Conservation (phyloP, 2,888 invertebrate genomes). For the Germaria angustata region DNA sequence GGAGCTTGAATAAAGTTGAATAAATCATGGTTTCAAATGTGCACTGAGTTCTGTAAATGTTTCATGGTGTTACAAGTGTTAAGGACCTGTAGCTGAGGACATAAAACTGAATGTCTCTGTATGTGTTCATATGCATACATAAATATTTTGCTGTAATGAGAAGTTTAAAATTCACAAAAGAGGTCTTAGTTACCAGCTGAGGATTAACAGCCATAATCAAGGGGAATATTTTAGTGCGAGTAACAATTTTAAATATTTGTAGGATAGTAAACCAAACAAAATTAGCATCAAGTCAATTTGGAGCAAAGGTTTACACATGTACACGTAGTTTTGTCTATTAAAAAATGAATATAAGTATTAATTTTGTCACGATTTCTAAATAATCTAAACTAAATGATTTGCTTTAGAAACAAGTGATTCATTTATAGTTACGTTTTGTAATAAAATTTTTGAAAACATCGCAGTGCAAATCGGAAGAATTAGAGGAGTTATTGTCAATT, state of each 20-base stretch:
- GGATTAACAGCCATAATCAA: not conserved
- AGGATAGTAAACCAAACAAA: not conserved
- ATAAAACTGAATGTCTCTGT: not conserved
- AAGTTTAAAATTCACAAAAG: constrained; percentile 3
- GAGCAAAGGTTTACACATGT: no score
- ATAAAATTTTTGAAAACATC: no score
- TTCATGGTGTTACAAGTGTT: not conserved
- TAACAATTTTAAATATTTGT: not conserved
- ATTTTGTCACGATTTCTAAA: no score
- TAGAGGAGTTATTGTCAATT: no score
- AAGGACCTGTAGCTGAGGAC: not conserved
- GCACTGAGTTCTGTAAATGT: not conserved
- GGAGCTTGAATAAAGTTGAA: constrained; percentile 28
- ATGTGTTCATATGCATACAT: constrained; percentile 14
- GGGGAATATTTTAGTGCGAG: not conserved
- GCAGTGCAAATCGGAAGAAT: no score
- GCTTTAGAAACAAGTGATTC: no score
- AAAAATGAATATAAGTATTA: no score
- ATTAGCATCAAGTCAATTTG: no score
- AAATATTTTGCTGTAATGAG: constrained; percentile 9
- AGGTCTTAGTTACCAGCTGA: not conserved
- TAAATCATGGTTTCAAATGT: constrained; percentile 33
- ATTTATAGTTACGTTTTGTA: no score
- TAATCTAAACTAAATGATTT: no score
- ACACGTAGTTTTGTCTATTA: no score